Percentiles rank a stretch among this genome's conserved stretches.
phyloP scores from a whole-genome alignment of 2,888 invertebrate genomes.

The Strigamia transsilvanica region DNA sequence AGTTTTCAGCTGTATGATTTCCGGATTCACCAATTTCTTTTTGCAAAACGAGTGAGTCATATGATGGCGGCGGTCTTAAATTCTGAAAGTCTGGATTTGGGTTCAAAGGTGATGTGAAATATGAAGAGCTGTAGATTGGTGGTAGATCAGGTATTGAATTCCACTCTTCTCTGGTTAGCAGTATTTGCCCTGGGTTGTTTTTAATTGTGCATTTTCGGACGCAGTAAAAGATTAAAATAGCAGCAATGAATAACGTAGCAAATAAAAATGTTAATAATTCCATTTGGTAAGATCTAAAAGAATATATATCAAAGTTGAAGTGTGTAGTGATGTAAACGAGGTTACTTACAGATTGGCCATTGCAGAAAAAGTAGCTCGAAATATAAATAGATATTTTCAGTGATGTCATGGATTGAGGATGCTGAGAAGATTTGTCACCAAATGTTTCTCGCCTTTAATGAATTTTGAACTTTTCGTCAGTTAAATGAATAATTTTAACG shows the following conservation, averaged over 20 bases:
- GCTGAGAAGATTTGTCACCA: neutral
- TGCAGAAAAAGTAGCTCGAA: neutral
- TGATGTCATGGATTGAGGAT: neutral
- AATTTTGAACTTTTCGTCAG: too few relatives aligned
- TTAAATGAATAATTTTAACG: too few relatives aligned
- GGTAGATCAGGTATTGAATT: neutral
- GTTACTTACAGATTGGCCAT: neutral
- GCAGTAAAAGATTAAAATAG: slow-evolving; percentile 28
- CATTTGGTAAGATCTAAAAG: neutral
- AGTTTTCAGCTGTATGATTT: neutral
- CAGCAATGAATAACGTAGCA: neutral
- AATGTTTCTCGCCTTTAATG: too few relatives aligned
- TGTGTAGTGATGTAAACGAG: neutral
- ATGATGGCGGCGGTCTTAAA: neutral
- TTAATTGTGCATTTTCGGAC: slow-evolving; percentile 5
- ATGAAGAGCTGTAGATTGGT: neutral
- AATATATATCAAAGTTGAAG: neutral
- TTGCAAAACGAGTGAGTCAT: slow-evolving; percentile 1
- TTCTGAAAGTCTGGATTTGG: neutral
- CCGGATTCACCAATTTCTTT: neutral
- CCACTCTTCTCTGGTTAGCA: neutral
- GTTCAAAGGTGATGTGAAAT: neutral
- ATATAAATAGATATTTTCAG: neutral
- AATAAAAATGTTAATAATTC: slow-evolving; percentile 2
- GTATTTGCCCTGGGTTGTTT: neutral